These are phyloP conservation scores for Triplophysa rosa DNA, from an alignment of 2,113 vertebrate species.

Conservation along the genomic window DNA sequence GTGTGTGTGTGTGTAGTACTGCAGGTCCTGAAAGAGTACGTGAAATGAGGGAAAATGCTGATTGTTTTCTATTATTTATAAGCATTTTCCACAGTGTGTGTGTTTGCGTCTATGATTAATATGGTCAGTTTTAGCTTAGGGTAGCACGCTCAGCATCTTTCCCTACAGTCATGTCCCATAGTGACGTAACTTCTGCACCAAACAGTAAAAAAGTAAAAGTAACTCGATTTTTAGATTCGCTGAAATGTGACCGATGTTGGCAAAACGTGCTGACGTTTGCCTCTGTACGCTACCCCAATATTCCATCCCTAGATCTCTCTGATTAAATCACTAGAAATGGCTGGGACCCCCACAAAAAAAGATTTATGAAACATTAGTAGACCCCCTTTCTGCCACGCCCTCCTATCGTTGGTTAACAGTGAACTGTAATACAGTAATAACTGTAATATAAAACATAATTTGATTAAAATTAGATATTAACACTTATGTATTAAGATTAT, in stretches of 20 bases:
- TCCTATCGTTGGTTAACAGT: too few species aligned
- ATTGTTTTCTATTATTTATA: constrained; percentile 20
- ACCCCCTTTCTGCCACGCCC: too few species aligned
- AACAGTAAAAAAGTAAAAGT: background rate
- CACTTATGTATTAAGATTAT: too few species aligned
- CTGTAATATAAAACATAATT: too few species aligned
- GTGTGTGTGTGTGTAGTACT: constrained; percentile 20
- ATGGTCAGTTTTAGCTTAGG: background rate
- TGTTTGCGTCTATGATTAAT: background rate
- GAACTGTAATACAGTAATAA: too few species aligned
- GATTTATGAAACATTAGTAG: too few species aligned
- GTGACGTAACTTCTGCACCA: background rate
- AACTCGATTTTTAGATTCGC: background rate
- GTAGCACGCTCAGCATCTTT: background rate
- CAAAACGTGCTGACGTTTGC: too few species aligned
- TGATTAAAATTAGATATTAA: too few species aligned
- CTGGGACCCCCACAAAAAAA: too few species aligned
- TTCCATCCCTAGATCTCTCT: too few species aligned
- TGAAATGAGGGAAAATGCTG: constrained; percentile 34
- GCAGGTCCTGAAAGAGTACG: constrained; percentile 25
- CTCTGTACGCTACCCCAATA: too few species aligned
- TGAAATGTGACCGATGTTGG: background rate
- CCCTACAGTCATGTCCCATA: background rate
- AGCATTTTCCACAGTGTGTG: constrained; percentile 4
- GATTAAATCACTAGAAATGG: too few species aligned